Evolutionary conservation across 23 tunicate species (phyloP), one percentile per base, ranked within the genome.

Genomic region (Trididemnum miniatum): DNA sequence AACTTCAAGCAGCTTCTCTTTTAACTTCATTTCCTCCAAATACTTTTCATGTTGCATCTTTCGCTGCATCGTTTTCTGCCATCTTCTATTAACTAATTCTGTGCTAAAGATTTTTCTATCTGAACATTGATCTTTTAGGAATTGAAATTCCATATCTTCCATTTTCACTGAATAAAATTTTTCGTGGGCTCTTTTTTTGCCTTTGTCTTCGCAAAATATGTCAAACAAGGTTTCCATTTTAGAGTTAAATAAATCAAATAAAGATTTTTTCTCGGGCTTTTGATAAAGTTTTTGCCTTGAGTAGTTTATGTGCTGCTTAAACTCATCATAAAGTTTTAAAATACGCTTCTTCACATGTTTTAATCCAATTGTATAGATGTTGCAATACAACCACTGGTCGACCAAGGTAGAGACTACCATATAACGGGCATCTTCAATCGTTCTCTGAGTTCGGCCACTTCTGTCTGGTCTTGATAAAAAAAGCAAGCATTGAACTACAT

Each of bases 11-110:
- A 9, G 12, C 18, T 18, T 7, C 25, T 24, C 25, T 20, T 24
- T 63, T 24, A 15, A 4, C 25, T 63, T 63, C 25, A 20, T 24
- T n/a, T 4, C 25, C n/a, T 63, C 28, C 69, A 49, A 49, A 49
- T 9, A 12, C 57, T 49, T 49, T 49, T 49, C 57, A 9, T 49
- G 57, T 63, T 63, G 18, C 25, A 20, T 7, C 69, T 63, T 63
- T 63, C 28, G n/a, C 25, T 63, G 25, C 69, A 63, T 63, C n/a
- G 25, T 63, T 63, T 63, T 63, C n/a, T n/a, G 25, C 69, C 69
- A 63, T 63, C 69, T 63, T 18, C 69, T 63, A n/a, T 63, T 26
- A 20, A 63, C n/a, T 15, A 26, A 22, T 15, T 63, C 69, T 15
- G 25, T 24, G 28, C 69, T 20, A 26, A 20, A 63, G 25, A 20